Base-by-base conservation (phyloP, 2,797 vertebrate species). In the Falco berigora region DNA sequence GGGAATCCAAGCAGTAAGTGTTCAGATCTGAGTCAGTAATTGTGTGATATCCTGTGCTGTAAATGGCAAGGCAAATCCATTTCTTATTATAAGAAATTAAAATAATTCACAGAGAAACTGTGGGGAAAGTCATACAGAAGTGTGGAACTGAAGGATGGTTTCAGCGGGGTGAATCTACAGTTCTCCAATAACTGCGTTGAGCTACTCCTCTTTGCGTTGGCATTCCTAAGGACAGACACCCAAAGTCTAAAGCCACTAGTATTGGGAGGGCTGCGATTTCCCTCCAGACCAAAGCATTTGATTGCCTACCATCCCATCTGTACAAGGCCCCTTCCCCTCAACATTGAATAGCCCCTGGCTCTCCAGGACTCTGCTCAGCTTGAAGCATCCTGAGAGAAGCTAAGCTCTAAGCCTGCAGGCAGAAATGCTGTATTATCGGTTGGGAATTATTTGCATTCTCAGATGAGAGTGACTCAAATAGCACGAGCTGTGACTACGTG, bases 381-480 rank as follows among this genome's bases (percentile, higher is more conserved):
- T 71, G 63, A 89, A 85, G 71, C 84, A 6, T 22, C 2, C 0
- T 44, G 11, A 93, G 47, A 21, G 55, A 66, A 84, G 71, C 66
- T 0, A 10, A 94, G 86, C 64, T 89, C 52, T 30, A 73, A 89
- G 68, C 36, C 74, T 76, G 47, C 16, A 38, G 90, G 47, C 40
- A 76, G 67, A 85, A 93, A 49, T 2, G 3, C 56, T 49, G 5
- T 27, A 20, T 64, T 92, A 82, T 90, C 0, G 0, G 2, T 63
- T 84, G 58, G 79, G 76, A 76, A n/a, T 91, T 93, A 62, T 96
- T 89, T 91, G 68, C 86, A 75, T 96, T 72, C 86, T 97, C 86
- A 96, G 81, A 93, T 95, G 89, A 88, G 84, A 58, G 92, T 97
- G 95, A 96, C 89, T 96, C 93, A 96, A 89, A 88, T 66, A 96